Evolutionary conservation across 2,888 invertebrate species (phyloP).

Genomic region (Strigamia crassipes): DNA sequence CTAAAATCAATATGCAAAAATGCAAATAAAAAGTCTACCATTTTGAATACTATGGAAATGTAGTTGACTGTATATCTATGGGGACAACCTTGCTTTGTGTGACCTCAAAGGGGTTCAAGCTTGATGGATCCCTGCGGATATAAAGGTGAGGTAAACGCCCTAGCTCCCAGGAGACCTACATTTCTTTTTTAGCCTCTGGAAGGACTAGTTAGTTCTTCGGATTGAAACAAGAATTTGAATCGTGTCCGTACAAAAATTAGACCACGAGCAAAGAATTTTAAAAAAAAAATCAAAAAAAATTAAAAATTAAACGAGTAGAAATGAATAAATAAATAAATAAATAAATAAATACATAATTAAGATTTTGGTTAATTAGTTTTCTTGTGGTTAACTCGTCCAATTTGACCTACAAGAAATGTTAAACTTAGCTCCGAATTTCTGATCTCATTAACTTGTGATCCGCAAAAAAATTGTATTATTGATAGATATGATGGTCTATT

Average conservation of each 20-base stretch:
- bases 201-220: not conserved
- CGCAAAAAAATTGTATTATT: not conserved
- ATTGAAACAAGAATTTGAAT: not conserved
- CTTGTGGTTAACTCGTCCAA: too few species aligned
- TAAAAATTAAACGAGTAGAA: too few species aligned
- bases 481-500: not conserved
- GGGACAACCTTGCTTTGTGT: not conserved
- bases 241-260: not conserved
- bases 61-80: not conserved
- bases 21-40: too few species aligned
- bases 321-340: too few species aligned
- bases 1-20: too few species aligned
- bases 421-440: not conserved
- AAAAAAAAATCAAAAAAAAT: too few species aligned
- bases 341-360: too few species aligned
- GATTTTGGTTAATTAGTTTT: too few species aligned
- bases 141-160: conserved; percentile 10
- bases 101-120: conserved; percentile 10
- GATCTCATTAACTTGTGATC: not conserved
- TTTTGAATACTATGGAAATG: not conserved
- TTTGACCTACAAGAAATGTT: too few species aligned
- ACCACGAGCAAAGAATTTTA: not conserved
- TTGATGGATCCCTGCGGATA: conserved; percentile 4
- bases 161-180: not conserved
- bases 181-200: not conserved